Percentiles rank a stretch among this genome's conserved stretches.
Evolutionary conservation across 2,888 invertebrate species (phyloP).

Genomic region (Ommatoiulus sabulosus): DNA sequence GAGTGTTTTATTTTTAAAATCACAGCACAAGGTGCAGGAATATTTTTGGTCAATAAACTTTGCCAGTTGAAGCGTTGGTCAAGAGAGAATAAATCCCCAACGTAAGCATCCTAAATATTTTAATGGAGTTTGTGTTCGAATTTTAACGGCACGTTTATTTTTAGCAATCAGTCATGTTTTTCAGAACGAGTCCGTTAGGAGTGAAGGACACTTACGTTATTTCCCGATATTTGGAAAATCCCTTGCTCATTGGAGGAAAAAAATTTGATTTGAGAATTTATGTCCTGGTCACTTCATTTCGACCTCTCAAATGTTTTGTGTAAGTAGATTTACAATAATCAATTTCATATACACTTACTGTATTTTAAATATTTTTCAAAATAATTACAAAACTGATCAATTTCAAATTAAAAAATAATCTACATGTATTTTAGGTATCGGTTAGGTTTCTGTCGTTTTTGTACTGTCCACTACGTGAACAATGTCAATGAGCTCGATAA

Average conservation of each 20-base stretch:
- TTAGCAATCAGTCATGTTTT: background rate
- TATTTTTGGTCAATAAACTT: conserved; percentile 94
- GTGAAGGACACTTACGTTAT: conserved; percentile 92
- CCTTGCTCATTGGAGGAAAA: conserved; percentile 92
- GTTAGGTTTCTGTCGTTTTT: conserved; percentile 94
- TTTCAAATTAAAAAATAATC: background rate
- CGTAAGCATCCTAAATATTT: conserved; percentile 44
- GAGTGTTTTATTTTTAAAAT: background rate
- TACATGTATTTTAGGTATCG: conserved; percentile 63
- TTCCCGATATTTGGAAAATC: conserved; percentile 96
- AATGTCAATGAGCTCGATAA: conserved; percentile 90
- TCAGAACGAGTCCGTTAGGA: background rate
- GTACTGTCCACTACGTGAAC: conserved; percentile 85
- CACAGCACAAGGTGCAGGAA: conserved; percentile 80
- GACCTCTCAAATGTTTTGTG: conserved; percentile 92
- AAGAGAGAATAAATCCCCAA: conserved; percentile 62
- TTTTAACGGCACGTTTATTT: background rate
- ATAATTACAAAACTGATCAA: background rate
- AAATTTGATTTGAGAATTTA: conserved; percentile 95
- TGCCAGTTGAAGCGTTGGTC: conserved; percentile 83
- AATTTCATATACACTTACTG: no score
- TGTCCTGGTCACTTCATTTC: conserved; percentile 91
- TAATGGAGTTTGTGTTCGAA: background rate
- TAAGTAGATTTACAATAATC: conserved; percentile 71
- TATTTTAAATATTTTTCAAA: background rate